Evolutionary conservation across 1,140 invertebrate genomes (phyloP).

Genomic region (Drosophila murphyi): DNA sequence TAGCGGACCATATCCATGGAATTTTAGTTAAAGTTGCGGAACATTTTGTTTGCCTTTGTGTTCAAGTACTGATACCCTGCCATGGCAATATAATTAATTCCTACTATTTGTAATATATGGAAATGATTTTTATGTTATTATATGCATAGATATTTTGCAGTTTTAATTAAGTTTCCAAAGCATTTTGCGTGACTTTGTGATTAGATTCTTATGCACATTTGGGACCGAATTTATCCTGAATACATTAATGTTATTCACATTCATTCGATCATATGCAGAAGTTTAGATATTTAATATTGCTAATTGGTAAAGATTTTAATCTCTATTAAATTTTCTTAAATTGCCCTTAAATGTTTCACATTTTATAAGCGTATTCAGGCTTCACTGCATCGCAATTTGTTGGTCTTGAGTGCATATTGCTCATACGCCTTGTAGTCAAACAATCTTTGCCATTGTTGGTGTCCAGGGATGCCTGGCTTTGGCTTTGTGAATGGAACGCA

Average conservation of each 20-base stretch:
- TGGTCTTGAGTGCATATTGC: constrained; percentile 20
- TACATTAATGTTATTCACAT: too few species aligned
- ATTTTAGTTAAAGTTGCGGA: constrained; percentile 39
- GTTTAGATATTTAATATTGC: too few species aligned
- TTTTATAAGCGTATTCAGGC: neutral
- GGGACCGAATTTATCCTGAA: too few species aligned
- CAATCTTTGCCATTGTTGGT: constrained; percentile 11
- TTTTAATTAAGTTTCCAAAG: too few species aligned
- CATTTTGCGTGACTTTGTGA: too few species aligned
- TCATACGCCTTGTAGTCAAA: constrained; percentile 39
- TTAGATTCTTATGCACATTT: too few species aligned
- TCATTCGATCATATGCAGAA: too few species aligned
- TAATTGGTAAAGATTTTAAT: too few species aligned
- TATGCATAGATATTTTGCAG: too few species aligned
- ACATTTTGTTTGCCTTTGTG: constrained; percentile 32
- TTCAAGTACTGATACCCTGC: constrained; percentile 1
- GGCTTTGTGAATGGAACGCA: constrained; percentile 7
- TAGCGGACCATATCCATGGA: constrained; percentile 28
- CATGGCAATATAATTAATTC: neutral
- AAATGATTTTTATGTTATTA: too few species aligned
- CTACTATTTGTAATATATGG: neutral
- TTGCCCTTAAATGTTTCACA: neutral
- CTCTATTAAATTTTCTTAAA: neutral
- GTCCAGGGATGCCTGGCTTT: constrained; percentile 7
- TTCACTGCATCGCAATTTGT: neutral